phyloP scores from a whole-genome alignment of 2,113 vertebrate species.

The Neomonachus schauinslandi region DNA sequence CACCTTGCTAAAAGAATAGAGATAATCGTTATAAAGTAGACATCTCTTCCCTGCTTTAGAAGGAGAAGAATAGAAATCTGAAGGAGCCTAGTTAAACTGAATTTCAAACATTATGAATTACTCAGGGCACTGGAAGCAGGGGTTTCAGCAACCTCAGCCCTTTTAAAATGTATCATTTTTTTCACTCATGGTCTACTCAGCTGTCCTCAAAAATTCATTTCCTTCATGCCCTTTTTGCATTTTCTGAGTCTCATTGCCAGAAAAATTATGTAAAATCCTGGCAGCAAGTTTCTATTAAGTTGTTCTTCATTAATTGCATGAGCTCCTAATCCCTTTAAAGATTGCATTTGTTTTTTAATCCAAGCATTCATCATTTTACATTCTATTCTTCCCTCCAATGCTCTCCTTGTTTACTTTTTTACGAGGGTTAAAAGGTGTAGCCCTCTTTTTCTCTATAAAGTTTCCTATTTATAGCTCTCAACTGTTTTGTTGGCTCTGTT shows the following conservation, averaged over 20 bases:
- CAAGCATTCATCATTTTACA: neutral
- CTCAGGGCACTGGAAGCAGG: neutral
- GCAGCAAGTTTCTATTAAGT: neutral
- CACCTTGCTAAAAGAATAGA: constrained; percentile 18
- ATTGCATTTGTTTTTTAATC: constrained; percentile 28
- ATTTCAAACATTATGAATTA: neutral
- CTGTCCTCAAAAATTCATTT: constrained; percentile 27
- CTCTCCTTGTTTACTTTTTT: constrained; percentile 43
- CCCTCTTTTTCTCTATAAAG: constrained; percentile 55
- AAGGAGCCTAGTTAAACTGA: constrained; percentile 32
- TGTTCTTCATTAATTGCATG: constrained; percentile 22
- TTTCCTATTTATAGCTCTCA: constrained; percentile 67
- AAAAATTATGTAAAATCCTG: neutral
- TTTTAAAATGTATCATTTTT: neutral
- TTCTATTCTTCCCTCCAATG: neutral
- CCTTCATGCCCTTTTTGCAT: neutral
- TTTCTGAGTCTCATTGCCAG: neutral
- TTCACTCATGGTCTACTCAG: neutral
- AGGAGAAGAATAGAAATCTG: neutral
- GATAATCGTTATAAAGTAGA: neutral
- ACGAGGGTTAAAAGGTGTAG: constrained; percentile 65
- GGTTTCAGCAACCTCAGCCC: neutral
- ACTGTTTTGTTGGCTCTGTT: constrained; percentile 40
- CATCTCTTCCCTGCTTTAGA: neutral
- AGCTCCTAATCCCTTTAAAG: neutral